Base-by-base conservation (phyloP, 2,797 vertebrate species). In the Kryptolebias ocellatus region DNA sequence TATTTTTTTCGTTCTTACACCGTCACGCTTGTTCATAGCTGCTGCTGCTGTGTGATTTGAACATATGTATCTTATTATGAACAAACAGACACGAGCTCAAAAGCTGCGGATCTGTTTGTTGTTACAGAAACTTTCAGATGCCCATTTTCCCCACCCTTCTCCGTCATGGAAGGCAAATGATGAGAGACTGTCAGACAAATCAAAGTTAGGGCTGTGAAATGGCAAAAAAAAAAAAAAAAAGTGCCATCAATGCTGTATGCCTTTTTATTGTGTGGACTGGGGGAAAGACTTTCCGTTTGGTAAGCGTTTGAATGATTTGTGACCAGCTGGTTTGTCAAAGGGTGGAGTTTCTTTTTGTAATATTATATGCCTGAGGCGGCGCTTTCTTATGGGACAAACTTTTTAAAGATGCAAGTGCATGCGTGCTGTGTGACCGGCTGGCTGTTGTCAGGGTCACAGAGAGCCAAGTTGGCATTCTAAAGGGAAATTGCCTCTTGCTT, bases 401-500 rank as follows among this genome's bases (percentile, higher is more conserved):
- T 60, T 55, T 77, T 56, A 63, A 1, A 76, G 66, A 67, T 80
- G 68, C 47, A 3, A 62, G 61, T 20, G 29, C 27, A 45, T 71
- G 55, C 79, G 76, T 74, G 71, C 60, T 80, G 76, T 72, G 70
- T 71, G 52, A 79, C 79, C 81, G 69, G 60, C 69, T 83, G 76
- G 72, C 78, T 67, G 46, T 50, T 27, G 58, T 64, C 37, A 15
- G 46, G 62, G 67, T 42, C 61, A 45, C n/a, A 67, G 53, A 1
- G 14, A 67, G 83, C 76, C 84, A 73, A 81, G 80, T 85, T 94
- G 92, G 92, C 89, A 79, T 57, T 68, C 64, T 44, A 66, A 51
- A 75, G 80, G 89, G 91, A 89, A 92, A 89, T 85, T 55, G 39
- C 80, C 89, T 67, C 70, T 81, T 80, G 78, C 54, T 80, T 88